Conservation (phyloP, 2,797 vertebrate genomes). For the Darevskia nairensis region DNA sequence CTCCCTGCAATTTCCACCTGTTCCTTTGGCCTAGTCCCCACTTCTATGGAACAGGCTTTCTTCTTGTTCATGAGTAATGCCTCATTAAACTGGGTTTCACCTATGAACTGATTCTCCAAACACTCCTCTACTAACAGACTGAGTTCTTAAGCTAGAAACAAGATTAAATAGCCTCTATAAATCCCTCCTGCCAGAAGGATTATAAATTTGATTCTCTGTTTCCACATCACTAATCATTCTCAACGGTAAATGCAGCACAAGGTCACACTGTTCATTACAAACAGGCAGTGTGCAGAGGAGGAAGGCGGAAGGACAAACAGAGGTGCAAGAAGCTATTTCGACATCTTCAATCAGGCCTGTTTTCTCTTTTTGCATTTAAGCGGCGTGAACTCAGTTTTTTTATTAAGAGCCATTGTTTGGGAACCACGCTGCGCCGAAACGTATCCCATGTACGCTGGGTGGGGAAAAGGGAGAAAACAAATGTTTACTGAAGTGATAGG, state of each 20-base stretch:
- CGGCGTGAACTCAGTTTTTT: neutral
- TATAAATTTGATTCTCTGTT: slow-evolving; percentile 43
- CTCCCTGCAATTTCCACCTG: neutral
- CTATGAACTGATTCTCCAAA: slow-evolving; percentile 28
- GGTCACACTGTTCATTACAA: slow-evolving; percentile 8
- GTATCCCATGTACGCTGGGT: slow-evolving; percentile 15
- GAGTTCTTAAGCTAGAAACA: slow-evolving; percentile 47
- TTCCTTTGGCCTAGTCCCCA: neutral
- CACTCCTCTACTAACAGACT: slow-evolving; percentile 13
- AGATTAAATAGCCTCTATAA: slow-evolving; percentile 44
- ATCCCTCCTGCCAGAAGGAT: slow-evolving; percentile 38
- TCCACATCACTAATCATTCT: slow-evolving; percentile 34
- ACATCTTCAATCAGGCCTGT: neutral
- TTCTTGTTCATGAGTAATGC: slow-evolving; percentile 3
- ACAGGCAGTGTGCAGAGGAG: neutral
- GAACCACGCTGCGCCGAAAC: slow-evolving; percentile 42
- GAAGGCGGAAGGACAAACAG: neutral
- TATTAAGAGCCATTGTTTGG: slow-evolving; percentile 4
- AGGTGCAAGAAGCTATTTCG: neutral
- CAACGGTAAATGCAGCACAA: slow-evolving; percentile 12
- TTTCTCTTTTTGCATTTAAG: slow-evolving; percentile 27
- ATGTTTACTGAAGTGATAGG: slow-evolving; percentile 46
- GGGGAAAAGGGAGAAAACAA: slow-evolving; percentile 54
- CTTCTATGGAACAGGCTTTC: neutral
- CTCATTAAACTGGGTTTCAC: slow-evolving; percentile 45